Evolutionary conservation across 2,888 invertebrate species (phyloP).

Genomic region (Liposcelis brunnea): DNA sequence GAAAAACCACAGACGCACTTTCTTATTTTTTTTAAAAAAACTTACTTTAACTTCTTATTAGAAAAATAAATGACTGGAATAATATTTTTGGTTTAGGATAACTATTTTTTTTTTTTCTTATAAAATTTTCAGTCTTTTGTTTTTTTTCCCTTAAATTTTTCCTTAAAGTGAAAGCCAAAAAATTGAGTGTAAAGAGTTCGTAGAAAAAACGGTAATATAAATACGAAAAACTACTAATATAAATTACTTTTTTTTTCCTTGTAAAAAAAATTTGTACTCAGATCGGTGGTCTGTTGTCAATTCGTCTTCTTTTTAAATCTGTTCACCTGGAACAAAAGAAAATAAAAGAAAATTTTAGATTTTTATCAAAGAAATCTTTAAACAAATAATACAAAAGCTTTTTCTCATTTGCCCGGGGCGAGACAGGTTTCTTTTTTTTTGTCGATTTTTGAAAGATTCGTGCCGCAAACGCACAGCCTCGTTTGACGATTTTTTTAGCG

Average conservation of each 20-base stretch:
- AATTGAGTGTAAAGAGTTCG: neutral
- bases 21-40: no score
- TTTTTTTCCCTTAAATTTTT: neutral
- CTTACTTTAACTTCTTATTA: no score
- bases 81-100: no score
- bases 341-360: no score
- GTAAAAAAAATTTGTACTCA: slow-evolving; percentile 8
- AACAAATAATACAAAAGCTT: neutral
- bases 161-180: neutral
- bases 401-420: neutral
- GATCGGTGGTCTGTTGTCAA: neutral
- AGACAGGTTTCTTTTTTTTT: neutral
- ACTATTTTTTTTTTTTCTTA: no score
- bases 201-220: neutral
- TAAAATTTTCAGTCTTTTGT: neutral
- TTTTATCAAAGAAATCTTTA: neutral
- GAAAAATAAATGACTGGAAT: no score
- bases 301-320: neutral
- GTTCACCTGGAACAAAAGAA: neutral
- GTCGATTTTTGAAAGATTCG: no score
- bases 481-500: no score
- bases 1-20: no score
- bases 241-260: neutral
- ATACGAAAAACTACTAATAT: neutral
- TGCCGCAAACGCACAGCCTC: no score